Evolutionary conservation across 2,113 vertebrate genomes (phyloP), one percentile per base, ranked within the genome.

Genomic region (Oreochromis aureus): DNA sequence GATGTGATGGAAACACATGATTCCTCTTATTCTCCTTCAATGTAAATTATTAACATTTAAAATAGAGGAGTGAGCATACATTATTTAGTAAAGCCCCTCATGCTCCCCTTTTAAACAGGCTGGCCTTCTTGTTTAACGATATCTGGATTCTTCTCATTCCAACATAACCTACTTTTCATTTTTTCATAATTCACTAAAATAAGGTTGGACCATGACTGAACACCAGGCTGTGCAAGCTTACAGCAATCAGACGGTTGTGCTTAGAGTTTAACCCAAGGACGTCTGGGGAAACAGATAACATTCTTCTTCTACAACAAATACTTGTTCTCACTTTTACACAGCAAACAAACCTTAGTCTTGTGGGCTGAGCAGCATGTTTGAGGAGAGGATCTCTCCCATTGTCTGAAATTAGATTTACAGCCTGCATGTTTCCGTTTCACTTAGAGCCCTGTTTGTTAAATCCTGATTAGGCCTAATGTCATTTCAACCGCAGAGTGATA

Each of bases 1-100:
- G 63, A 55, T 81, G 41, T 53, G 73, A 80, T 22, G 46, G 46
- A 78, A 82, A 81, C 34, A 5, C 7, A 6, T 41, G 6, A 58
- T n/a, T 27, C 81, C 24, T 87, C 71, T 46, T 16, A 41, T 58
- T 85, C 81, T 30, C 55, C 46, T 56, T 51, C 84, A 71, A 86
- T 85, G 80, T 86, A 6, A 93, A 93, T 93, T 88, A 93, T 94
- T 93, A 83, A 93, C 76, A 81, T 89, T 58, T 89, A 80, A 89
- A 90, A 94, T 92, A 83, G 78, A 92, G 63, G 39, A 53, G 69
- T 30, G 59, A 39, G 54, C 34, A 93, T 91, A 44, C 48, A 92
- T 95, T 91, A 92, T 89, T 93, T 44, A 90, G 73, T 71, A 51
- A 30, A 41, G 39, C 54, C 80, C 89, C 88, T 90, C 41, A 82